Conservation (phyloP, 2,888 invertebrate genomes). For the Yponomeuta plumbellus region DNA sequence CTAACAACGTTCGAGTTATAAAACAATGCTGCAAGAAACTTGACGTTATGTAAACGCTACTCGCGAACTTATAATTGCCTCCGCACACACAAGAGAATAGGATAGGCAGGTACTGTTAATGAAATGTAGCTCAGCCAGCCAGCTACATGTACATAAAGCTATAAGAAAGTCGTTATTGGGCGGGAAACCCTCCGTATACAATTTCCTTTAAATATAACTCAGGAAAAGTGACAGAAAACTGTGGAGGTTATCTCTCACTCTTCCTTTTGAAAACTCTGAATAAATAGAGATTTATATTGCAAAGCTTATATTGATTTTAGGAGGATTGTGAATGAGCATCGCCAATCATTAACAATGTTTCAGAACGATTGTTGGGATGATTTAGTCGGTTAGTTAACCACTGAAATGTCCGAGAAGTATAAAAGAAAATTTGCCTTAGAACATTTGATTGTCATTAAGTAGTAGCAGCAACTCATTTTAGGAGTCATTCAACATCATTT, state of each 20-base stretch:
- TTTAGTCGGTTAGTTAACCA: background rate
- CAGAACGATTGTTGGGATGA: background rate
- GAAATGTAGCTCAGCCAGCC: background rate
- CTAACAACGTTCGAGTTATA: conserved; percentile 6
- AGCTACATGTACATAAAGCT: background rate
- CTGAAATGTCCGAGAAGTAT: background rate
- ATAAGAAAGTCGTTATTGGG: background rate
- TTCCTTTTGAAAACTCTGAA: background rate
- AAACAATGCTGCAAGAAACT: conserved; percentile 7
- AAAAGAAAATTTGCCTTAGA: background rate
- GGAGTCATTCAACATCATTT: too few relatives aligned
- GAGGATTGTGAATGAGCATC: too few relatives aligned
- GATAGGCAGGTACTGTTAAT: background rate
- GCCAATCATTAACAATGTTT: background rate
- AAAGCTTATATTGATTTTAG: background rate
- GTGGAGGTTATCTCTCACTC: background rate
- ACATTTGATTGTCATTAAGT: too few relatives aligned
- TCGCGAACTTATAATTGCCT: conserved; percentile 1
- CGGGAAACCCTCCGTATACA: background rate
- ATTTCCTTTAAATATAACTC: background rate
- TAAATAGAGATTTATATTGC: background rate
- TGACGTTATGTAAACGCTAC: conserved; percentile 1
- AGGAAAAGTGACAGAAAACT: background rate
- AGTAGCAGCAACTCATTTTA: too few relatives aligned
- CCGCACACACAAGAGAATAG: conserved; percentile 1